Conservation (phyloP, 1,140 invertebrate species). For the Vollenhovia emeryi region DNA sequence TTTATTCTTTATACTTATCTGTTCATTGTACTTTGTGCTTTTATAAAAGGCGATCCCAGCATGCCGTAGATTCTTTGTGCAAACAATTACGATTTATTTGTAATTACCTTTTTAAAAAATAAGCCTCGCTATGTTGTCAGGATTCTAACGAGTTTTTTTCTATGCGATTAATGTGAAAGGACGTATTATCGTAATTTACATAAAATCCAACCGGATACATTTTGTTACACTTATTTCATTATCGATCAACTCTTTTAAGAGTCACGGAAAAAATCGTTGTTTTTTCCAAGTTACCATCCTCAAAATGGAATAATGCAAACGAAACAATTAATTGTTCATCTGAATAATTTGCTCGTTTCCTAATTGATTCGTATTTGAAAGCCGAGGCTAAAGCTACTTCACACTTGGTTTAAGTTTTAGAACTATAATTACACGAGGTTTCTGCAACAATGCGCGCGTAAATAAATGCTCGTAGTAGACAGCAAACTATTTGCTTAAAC, state of each 20-base stretch:
- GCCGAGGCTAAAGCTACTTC: background rate
- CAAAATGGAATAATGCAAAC: background rate
- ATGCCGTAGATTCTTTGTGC: background rate
- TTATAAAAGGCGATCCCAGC: slow-evolving; percentile 14
- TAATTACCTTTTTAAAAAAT: background rate
- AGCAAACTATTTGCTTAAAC: slow-evolving; percentile 50
- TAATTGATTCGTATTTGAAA: slow-evolving; percentile 6
- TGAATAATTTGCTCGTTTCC: background rate
- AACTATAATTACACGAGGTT: slow-evolving; percentile 24
- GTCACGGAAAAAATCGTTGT: background rate
- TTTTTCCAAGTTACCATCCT: background rate
- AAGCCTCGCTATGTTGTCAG: background rate
- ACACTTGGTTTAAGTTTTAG: slow-evolving; percentile 4
- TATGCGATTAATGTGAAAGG: background rate
- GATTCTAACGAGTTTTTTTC: background rate
- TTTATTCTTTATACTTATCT: slow-evolving; percentile 25
- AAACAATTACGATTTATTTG: slow-evolving; percentile 30
- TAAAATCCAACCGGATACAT: background rate
- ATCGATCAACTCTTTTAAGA: background rate
- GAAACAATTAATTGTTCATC: background rate
- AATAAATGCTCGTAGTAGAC: slow-evolving; percentile 26
- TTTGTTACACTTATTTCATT: background rate
- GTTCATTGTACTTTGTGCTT: slow-evolving; percentile 6
- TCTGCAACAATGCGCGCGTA: slow-evolving; percentile 42
- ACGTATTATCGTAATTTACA: background rate